Evolutionary conservation across 2,888 invertebrate genomes (phyloP).

Genomic region (Ethmia dodecea): DNA sequence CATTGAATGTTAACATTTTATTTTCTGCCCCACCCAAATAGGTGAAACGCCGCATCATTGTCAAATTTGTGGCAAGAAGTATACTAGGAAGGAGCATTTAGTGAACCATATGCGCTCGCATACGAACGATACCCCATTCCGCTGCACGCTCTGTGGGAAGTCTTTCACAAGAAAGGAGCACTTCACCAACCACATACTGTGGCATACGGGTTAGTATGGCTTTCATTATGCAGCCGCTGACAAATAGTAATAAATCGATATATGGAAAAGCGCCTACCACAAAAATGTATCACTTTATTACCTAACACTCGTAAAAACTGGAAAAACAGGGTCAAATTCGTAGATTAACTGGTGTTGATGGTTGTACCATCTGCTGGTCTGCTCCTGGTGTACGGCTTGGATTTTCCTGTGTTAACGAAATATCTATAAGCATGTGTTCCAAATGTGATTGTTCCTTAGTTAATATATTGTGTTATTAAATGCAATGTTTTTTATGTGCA

Average conservation of each 20-base stretch:
- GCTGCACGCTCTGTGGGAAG: constrained; percentile 92
- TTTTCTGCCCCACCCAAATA: constrained; percentile 70
- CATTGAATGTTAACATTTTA: constrained; percentile 73
- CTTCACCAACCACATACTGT: constrained; percentile 93
- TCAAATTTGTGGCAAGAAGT: constrained; percentile 91
- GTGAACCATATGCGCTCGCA: constrained; percentile 93
- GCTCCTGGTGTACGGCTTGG: constrained; percentile 47
- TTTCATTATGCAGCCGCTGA: constrained; percentile 25
- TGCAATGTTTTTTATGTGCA: too few species aligned
- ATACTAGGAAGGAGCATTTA: constrained; percentile 92
- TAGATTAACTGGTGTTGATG: constrained; percentile 14
- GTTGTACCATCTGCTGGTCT: constrained; percentile 14
- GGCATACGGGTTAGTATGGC: constrained; percentile 85
- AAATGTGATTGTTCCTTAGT: too few species aligned
- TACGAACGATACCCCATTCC: constrained; percentile 91
- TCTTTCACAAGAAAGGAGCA: constrained; percentile 93
- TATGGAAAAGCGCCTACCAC: too few species aligned
- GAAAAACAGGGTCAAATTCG: constrained; percentile 2
- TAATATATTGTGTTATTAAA: too few species aligned
- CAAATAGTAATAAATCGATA: constrained; percentile 9
- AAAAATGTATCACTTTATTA: background rate
- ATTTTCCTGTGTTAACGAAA: constrained; percentile 21
- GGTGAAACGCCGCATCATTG: constrained; percentile 94
- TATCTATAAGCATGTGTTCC: too few species aligned
- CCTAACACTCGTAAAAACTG: background rate